Evolutionary conservation across 2,888 invertebrate species (phyloP), one percentile per base, ranked within the genome.

Genomic region (Sthenelais limicola): DNA sequence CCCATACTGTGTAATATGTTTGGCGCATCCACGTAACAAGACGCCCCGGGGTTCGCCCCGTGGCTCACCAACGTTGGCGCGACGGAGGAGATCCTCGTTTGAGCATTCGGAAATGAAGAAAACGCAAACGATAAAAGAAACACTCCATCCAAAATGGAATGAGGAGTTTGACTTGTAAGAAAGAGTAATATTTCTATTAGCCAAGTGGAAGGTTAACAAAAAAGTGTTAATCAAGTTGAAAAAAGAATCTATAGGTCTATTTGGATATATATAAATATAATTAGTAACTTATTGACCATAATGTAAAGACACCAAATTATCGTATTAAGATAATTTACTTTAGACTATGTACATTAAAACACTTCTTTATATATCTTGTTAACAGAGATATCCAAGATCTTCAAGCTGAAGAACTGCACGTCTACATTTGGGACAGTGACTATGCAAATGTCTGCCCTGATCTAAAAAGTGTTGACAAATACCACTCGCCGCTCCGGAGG

Each of bases 101-200:
- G 76, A 74, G 21, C 52, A 54, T 38, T 30, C 48, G 0, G 79
- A 78, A 12, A 76, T 80, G 62, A 43, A 24, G 32, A 72, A 78
- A 32, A 81, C 84, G 1, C 80, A 79, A 21, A 77, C 80, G 3
- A 76, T 79, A 5, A 80, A 79, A 62, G 74, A 78, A n/a, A 78
- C 78, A 0, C 72, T 77, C 1, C 74, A 80, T 18, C 83, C 83
- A 0, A 80, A 81, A 58, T 85, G 84, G 84, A 82, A 84, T 73
- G 84, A 85, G 71, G 79, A 82, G 62, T 83, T 84, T 75, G 74
- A 76, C 35, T 48, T 85, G 85, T 84, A 78, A 80, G 82, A 38
- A 49, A 32, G 7, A 51, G 18, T 51, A n/a, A n/a, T 43, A 43
- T 43, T 18, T 9, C 43, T 51, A n/a, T n/a, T n/a, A n/a, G n/a